These are phyloP conservation scores for Baccha elongata DNA, from an alignment of 2,888 invertebrate species.

Conservation along the genomic window DNA sequence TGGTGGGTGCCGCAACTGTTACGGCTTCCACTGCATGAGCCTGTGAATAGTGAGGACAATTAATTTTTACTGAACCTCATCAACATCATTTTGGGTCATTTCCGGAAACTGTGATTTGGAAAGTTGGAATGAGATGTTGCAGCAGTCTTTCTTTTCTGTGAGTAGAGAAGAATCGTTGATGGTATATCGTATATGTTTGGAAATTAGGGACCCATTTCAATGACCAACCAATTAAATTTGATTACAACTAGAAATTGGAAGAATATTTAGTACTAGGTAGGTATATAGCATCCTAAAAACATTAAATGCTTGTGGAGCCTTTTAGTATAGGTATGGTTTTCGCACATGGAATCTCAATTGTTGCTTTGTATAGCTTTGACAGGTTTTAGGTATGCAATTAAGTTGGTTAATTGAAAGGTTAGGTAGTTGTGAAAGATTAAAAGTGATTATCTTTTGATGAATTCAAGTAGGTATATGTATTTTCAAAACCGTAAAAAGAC, in stretches of 20 bases:
- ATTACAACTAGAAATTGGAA: constrained; percentile 38
- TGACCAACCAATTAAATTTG: constrained; percentile 55
- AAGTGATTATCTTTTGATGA: no score
- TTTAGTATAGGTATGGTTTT: not conserved
- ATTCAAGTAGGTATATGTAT: no score
- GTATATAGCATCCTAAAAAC: constrained; percentile 10
- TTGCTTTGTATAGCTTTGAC: not conserved
- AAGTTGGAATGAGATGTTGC: constrained; percentile 30
- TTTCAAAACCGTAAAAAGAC: no score
- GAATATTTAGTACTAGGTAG: constrained; percentile 23
- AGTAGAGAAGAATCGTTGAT: not conserved
- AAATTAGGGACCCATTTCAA: constrained; percentile 11
- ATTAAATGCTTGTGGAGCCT: constrained; percentile 8
- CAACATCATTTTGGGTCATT: constrained; percentile 71
- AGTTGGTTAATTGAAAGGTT: no score
- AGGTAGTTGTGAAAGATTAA: no score
- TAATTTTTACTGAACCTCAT: constrained; percentile 70
- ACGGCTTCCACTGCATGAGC: constrained; percentile 4
- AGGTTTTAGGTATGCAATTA: not conserved
- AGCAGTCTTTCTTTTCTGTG: constrained; percentile 8
- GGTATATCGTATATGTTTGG: not conserved
- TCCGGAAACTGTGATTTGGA: constrained; percentile 66
- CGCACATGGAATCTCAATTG: constrained; percentile 8
- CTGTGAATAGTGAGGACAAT: constrained; percentile 62
- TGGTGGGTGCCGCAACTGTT: constrained; percentile 24